Percentiles rank a stretch among this genome's conserved stretches.
These are phyloP conservation scores for Connochaetes taurinus DNA, from an alignment of 2,113 vertebrate species.

Conservation along the genomic window DNA sequence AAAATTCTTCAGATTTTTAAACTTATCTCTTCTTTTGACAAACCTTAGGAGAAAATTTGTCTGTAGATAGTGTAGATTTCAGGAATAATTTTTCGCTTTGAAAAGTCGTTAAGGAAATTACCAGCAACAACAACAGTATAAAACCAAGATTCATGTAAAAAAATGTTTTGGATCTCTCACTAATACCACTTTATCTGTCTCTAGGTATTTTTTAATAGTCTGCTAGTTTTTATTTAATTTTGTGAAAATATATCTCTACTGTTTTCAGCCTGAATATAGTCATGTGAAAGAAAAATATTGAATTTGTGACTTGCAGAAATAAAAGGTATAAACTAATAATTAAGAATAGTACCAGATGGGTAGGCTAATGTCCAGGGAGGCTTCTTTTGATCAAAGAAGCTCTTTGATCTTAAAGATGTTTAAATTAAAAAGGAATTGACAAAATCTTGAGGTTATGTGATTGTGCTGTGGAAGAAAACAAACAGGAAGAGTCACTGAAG, in stretches of 20 bases:
- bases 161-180: background rate
- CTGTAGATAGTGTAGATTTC: background rate
- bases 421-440: background rate
- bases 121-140: background rate
- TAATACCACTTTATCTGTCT: background rate
- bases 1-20: background rate
- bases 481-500: slow-evolving; percentile 6
- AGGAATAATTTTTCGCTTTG: slow-evolving; percentile 1
- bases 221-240: background rate
- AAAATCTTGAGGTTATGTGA: background rate
- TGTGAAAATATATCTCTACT: background rate
- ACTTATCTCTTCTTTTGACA: background rate
- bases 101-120: background rate
- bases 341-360: background rate
- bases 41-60: background rate
- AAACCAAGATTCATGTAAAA: background rate
- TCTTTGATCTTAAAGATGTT: background rate
- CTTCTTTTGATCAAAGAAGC: background rate
- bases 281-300: background rate
- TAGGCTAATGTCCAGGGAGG: background rate
- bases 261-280: background rate
- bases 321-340: background rate
- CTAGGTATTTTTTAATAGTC: background rate
- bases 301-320: background rate
- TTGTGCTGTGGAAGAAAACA: background rate